Evolutionary conservation across 64 coral and sea anemone genomes (phyloP).

Genomic region (Actinia tenebrosa): DNA sequence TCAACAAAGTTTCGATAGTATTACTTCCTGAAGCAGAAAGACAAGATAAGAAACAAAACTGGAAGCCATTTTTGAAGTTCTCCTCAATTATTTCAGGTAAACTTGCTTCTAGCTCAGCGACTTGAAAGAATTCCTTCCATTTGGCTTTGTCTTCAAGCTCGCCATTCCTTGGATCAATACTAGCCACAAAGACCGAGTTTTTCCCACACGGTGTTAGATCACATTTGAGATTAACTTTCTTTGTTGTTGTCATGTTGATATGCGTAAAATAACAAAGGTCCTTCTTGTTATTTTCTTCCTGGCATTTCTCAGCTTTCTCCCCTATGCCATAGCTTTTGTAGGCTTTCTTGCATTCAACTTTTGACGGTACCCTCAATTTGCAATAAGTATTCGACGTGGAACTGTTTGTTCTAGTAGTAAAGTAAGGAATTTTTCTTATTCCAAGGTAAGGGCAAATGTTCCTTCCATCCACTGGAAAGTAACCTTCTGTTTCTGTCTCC

Average conservation of each 20-base stretch:
- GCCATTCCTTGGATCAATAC: conserved; percentile 38
- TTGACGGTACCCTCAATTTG: neutral
- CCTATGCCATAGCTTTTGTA: conserved; percentile 25
- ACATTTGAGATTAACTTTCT: conserved; percentile 26
- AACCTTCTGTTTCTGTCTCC: neutral
- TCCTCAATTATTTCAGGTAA: conserved; percentile 34
- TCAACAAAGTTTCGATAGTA: conserved; percentile 32
- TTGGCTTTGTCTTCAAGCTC: conserved; percentile 33
- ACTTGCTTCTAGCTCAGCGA: conserved; percentile 35
- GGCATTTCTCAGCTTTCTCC: conserved; percentile 17
- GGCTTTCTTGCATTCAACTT: conserved; percentile 58
- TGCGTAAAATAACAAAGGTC: conserved; percentile 25
- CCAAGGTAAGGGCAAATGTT: conserved; percentile 18
- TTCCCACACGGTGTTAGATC: conserved; percentile 50
- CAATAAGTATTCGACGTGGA: neutral
- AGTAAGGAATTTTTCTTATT: conserved; percentile 16
- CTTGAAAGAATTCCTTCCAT: conserved; percentile 35
- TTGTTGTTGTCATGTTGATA: conserved; percentile 12
- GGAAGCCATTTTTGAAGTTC: conserved; percentile 42
- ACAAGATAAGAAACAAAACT: conserved; percentile 54
- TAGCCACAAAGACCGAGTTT: conserved; percentile 40
- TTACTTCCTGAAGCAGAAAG: conserved; percentile 5
- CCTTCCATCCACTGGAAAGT: conserved; percentile 20
- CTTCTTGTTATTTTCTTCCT: conserved; percentile 4
- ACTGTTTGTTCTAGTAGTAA: neutral